A percentile compares a stretch with the other conserved stretches of the same genome.
These are phyloP conservation scores for Anas georgica DNA, from an alignment of 2,797 vertebrate species.

Conservation along the genomic window DNA sequence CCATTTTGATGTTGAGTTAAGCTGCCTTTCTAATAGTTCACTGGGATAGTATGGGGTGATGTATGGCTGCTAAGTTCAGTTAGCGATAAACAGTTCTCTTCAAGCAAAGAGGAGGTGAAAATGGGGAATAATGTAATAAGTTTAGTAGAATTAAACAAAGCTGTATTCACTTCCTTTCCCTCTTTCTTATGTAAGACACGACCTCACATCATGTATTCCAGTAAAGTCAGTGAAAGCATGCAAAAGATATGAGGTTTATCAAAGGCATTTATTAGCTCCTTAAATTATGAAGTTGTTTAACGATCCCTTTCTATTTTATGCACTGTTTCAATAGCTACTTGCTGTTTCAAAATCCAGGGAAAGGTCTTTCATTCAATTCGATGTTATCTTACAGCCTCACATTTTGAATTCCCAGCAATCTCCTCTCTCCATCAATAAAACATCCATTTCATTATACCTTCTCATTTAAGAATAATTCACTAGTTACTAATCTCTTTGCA, in stretches of 20 bases:
- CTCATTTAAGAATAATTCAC: background rate
- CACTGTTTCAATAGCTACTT: background rate
- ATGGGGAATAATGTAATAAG: background rate
- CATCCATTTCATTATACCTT: background rate
- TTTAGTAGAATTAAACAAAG: background rate
- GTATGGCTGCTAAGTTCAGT: background rate
- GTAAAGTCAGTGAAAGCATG: background rate
- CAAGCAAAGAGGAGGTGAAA: background rate
- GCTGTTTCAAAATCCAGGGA: background rate
- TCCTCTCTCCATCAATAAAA: conserved; percentile 2
- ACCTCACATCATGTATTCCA: background rate
- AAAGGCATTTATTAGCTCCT: background rate
- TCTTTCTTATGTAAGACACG: background rate
- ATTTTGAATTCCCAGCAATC: conserved; percentile 1
- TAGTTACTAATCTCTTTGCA: conserved; percentile 22
- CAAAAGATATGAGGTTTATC: background rate
- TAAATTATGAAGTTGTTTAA: background rate
- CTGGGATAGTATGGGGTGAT: background rate
- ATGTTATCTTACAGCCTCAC: background rate
- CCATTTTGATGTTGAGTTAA: background rate
- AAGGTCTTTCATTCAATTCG: background rate
- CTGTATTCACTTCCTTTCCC: background rate
- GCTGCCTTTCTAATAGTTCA: background rate
- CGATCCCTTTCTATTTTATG: background rate
- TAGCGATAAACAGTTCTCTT: background rate